A percentile compares a stretch with the other conserved stretches of the same genome.
These are phyloP conservation scores for Galerucella calmariensis DNA, from an alignment of 2,888 invertebrate species.

Conservation along the genomic window DNA sequence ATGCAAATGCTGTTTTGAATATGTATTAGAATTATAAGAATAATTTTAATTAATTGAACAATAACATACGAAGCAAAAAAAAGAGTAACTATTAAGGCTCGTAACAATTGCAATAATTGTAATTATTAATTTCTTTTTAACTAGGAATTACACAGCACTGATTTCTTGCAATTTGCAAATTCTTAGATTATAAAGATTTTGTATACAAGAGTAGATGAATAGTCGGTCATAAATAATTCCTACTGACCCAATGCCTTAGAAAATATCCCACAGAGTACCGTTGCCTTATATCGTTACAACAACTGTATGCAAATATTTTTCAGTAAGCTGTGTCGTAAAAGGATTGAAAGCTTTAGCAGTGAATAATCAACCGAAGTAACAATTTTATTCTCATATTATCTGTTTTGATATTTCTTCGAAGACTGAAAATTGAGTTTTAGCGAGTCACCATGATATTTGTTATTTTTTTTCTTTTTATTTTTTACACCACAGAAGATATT, in stretches of 20 bases:
- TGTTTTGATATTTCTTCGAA: not conserved
- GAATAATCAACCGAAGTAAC: not conserved
- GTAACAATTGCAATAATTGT: too few relatives aligned
- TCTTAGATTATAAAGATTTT: not conserved
- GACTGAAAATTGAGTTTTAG: too few relatives aligned
- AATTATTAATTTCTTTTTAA: too few relatives aligned
- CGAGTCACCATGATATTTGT: too few relatives aligned
- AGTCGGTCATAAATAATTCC: constrained; percentile 8
- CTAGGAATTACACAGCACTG: too few relatives aligned
- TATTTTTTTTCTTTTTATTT: too few relatives aligned
- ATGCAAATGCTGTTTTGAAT: too few relatives aligned
- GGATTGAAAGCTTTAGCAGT: not conserved
- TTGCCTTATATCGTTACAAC: constrained; percentile 1
- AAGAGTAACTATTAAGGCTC: too few relatives aligned
- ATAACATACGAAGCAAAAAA: too few relatives aligned
- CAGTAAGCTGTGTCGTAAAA: not conserved
- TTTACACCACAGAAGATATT: too few relatives aligned
- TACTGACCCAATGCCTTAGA: constrained; percentile 4
- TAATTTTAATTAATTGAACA: too few relatives aligned
- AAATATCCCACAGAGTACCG: constrained; percentile 11
- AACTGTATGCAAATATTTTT: constrained; percentile 12
- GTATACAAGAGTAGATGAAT: not conserved
- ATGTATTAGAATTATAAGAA: too few relatives aligned
- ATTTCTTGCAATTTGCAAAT: not conserved
- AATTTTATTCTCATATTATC: not conserved